Evolutionary conservation across 2,888 invertebrate genomes (phyloP).

Genomic region (Polydrusus pterygomalis): DNA sequence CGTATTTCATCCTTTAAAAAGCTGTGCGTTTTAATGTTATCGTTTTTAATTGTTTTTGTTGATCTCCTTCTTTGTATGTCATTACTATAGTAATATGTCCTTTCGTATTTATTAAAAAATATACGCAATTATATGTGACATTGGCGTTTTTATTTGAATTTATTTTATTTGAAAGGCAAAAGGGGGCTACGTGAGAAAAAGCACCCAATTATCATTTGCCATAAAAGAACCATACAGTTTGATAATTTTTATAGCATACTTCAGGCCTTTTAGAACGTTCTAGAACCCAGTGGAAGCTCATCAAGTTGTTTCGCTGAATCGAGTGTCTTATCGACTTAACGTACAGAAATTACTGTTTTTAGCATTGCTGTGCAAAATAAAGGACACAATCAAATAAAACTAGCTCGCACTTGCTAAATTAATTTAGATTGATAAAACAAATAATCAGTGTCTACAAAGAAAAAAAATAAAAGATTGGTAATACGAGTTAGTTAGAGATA

Average conservation of each 20-base stretch:
- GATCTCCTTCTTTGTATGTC: conserved; percentile 40
- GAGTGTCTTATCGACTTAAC: conserved; percentile 1
- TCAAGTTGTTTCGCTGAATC: conserved; percentile 5
- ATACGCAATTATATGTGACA: conserved; percentile 35
- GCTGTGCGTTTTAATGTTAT: conserved; percentile 56
- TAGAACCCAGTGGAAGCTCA: background rate
- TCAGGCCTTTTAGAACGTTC: background rate
- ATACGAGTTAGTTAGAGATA: background rate
- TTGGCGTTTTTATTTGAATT: background rate
- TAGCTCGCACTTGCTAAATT: background rate
- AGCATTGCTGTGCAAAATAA: background rate
- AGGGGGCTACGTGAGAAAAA: conserved; percentile 2
- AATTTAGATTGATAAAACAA: too few relatives aligned
- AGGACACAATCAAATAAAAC: background rate
- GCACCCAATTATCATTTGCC: background rate
- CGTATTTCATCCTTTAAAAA: conserved; percentile 32
- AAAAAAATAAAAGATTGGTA: background rate
- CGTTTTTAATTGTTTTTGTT: conserved; percentile 58
- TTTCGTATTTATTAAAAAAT: conserved; percentile 53
- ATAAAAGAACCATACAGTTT: background rate
- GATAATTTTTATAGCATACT: background rate
- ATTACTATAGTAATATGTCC: conserved; percentile 45
- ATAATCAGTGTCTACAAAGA: background rate
- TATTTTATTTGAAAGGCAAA: background rate
- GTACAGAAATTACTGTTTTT: background rate